Base-by-base conservation (phyloP, 37 sponge, comb jelly and placozoan species). In the Bolinopsis microptera region DNA sequence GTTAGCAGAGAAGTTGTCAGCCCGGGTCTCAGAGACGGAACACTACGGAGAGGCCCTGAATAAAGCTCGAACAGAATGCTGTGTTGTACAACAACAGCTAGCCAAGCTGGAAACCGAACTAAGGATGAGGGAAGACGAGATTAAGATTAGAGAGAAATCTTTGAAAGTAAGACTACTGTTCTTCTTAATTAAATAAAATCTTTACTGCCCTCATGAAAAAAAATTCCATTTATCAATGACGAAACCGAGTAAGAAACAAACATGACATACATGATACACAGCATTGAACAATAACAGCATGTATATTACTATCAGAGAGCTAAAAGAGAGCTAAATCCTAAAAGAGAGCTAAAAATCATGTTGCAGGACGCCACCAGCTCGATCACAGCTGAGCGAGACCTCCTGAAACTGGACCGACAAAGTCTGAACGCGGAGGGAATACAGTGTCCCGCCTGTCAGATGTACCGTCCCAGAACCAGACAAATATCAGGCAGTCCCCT, bases 41-140 rank as follows among this genome's bases (percentile, higher is more conserved):
- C 22, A 41, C 30, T 86, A 86, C 90, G 36, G 36, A 28, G 90
- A 86, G 26, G 90, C 90, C 22, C 90, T 86, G 61, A 22, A 41
- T 3, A 27, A 41, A 27, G 90, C 90, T 18, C 41, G 61, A 39
- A 5, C 24, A 24, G 90, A 86, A 38, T 86, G 90, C 39, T 35
- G 34, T 21, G 36, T 38, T 86, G 90, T 86, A 0, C 90, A 86
- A 48, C 41, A 86, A 0, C 90, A 86, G 61, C 90, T 86, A 26
- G 90, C 90, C 9, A 39, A 41, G 31, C 90, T 86, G 41, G 90
- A 86, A 48, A 41, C 90, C 25, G 90, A 86, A n/a, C 32, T 86
- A 0, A 86, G 90, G 61, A 86, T 86, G 90, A 86, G 90, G 61
- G 90, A 86, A 48, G 90, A 86, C 61, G 90, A 86, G 30, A 86